Base-by-base conservation (phyloP, 2,113 vertebrate genomes). In the Vidua chalybeata region DNA sequence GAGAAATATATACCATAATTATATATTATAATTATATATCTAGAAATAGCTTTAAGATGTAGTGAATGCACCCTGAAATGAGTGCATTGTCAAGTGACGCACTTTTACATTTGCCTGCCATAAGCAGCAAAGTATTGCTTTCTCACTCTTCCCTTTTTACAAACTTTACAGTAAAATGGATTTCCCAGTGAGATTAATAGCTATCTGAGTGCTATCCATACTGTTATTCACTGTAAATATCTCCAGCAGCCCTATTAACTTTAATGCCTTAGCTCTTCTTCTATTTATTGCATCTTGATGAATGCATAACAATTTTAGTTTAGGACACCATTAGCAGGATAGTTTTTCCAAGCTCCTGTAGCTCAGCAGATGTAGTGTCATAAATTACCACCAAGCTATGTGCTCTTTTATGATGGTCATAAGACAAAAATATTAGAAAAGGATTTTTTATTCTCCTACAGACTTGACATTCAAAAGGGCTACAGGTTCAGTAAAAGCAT, bases 221-320 rank as follows among this genome's bases (percentile, higher is more conserved):
- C 71, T 78, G 79, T 93, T 95, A 92, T 72, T 94, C 84, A 54
- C 79, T 81, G 82, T 85, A 94, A 95, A 95, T 96, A 94, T 94
- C 72, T 95, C 84, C 72, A 96, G 84, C 64, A 91, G 75, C 72
- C 52, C 89, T 94, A 94, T 96, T 96, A 95, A 95, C 72, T 96
- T 95, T 96, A 97, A 91, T 91, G 63, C 75, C 94, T 91, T 94
- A 94, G 63, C 59, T 72, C 81, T 93, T 90, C 82, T 94, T 91
- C 94, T 94, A 95, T 93, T 96, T 91, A 96, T 91, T 93, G 78
- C 75, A 91, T 91, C 75, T 76, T 96, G 93, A 95, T 90, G 89
- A 95, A 93, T 91, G 94, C 73, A 93, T 95, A 95, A 94, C 94
- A 95, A 95, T 87, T 97, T 95, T 95, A 91, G 87, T 91, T 93